phyloP scores from a whole-genome alignment of 2,888 invertebrate species.

The Dolichopus griseipennis region DNA sequence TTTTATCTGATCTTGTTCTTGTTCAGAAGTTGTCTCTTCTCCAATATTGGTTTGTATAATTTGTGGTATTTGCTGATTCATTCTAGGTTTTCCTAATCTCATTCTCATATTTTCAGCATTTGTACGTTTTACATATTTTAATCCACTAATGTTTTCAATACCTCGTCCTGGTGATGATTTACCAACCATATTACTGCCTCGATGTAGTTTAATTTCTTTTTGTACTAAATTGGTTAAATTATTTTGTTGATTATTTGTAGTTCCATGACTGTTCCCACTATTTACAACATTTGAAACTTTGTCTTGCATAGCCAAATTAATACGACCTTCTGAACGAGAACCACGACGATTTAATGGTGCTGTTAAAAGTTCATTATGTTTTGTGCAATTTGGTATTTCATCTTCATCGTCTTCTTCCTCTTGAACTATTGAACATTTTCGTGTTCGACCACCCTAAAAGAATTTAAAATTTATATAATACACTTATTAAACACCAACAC shows the following conservation, averaged over 20 bases:
- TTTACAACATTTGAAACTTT: conserved; percentile 44
- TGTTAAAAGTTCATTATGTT: conserved; percentile 50
- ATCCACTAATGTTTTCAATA: background rate
- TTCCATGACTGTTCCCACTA: conserved; percentile 31
- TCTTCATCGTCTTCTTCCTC: conserved; percentile 91
- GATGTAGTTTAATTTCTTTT: conserved; percentile 22
- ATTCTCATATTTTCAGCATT: conserved; percentile 13
- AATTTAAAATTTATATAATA: conserved; percentile 10
- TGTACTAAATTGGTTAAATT: conserved; percentile 18
- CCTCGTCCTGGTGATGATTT: conserved; percentile 17
- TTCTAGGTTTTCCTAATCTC: conserved; percentile 20
- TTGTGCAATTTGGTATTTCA: conserved; percentile 41
- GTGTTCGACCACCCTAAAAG: conserved; percentile 50
- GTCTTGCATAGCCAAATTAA: conserved; percentile 61
- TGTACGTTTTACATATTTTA: background rate
- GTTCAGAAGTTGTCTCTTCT: background rate
- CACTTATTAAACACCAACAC: too few species aligned
- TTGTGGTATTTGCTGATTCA: conserved; percentile 1
- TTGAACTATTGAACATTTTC: conserved; percentile 87
- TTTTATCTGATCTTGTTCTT: background rate
- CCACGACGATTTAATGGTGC: conserved; percentile 55
- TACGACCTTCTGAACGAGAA: conserved; percentile 69
- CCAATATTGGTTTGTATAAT: background rate
- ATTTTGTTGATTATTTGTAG: conserved; percentile 25
- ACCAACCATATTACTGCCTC: conserved; percentile 14